Evolutionary conservation across 2,888 invertebrate species (phyloP), one percentile per base, ranked within the genome.

Genomic region (Drosophila flavopinicola): DNA sequence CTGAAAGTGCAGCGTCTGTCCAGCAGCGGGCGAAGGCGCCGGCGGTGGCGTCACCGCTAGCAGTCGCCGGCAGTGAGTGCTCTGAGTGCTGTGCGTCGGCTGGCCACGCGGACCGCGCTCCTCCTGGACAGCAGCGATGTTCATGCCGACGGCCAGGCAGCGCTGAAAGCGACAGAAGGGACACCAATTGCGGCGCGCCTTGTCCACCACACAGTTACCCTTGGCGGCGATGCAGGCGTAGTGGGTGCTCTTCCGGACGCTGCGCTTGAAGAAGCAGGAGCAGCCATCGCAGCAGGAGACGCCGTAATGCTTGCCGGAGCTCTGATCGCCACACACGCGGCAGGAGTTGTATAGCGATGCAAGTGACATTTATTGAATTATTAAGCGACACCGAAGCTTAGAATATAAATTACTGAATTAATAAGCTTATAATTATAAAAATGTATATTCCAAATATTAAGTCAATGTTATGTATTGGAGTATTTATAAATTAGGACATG

Each of bases 181-280:
- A 90, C 97, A 97, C 97, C 96, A 97, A 90, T 97, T 97, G 66
- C 97, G 91, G 47, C 96, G 91, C 0, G 95, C 94, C 91, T 96
- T 96, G 90, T 97, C 96, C 45, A 97, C 93, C 0, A 94, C 91
- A 87, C 97, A 97, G 59, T 92, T 92, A 10, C 95, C 95, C 63
- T 93, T 94, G 1, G 95, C 95, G 64, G 95, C 94, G 72, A 96
- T 96, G 90, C 97, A 97, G 23, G 94, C 93, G 88, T 96, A 97
- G 15, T 93, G 90, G 45, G 94, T 94, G 37, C 94, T 94, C 66
- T 94, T 94, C 38, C 97, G 92, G 39, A 97, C 94, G 71, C 95
- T 95, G 75, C 97, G 92, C 90, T 97, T 97, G 91, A 97, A 97
- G 90, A 97, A 97, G 84, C 97, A 97, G 47, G 96, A 96, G 88